Conservation (phyloP, 2,888 invertebrate species). For the Tiliacea aurago region DNA sequence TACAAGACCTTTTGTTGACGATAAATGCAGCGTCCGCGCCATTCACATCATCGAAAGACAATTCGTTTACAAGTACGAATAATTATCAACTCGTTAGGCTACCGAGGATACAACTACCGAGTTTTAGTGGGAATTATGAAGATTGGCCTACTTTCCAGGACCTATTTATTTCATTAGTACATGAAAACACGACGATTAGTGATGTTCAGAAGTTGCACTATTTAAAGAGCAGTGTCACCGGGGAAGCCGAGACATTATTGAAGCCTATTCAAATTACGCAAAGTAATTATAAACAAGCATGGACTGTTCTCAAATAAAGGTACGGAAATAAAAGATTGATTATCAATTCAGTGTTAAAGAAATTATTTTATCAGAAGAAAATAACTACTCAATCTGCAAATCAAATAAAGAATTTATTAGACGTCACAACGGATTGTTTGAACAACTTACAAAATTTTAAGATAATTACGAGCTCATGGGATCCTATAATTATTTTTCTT, state of each 20-base stretch:
- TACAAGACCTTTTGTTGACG: slow-evolving; percentile 14
- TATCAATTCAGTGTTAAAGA: no score
- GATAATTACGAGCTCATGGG: neutral
- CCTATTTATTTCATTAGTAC: no score
- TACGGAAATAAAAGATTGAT: no score
- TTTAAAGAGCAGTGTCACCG: no score
- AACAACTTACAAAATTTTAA: neutral
- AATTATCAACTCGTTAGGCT: slow-evolving; percentile 17
- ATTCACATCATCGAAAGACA: neutral
- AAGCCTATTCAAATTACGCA: no score
- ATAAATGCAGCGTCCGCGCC: neutral
- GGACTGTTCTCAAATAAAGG: no score
- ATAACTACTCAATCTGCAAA: neutral
- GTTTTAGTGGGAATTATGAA: slow-evolving; percentile 15
- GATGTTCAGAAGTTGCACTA: no score
- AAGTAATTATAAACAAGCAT: no score
- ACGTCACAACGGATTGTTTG: neutral
- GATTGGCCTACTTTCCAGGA: no score
- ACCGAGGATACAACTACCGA: slow-evolving; percentile 40
- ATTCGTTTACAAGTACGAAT: neutral
- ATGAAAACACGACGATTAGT: no score
- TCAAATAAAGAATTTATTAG: neutral
- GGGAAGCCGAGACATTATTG: no score
- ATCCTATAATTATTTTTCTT: slow-evolving; percentile 2
- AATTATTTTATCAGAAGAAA: no score